Conservation (phyloP, 2,888 invertebrate genomes). For the Ornithoptera alexandrae region DNA sequence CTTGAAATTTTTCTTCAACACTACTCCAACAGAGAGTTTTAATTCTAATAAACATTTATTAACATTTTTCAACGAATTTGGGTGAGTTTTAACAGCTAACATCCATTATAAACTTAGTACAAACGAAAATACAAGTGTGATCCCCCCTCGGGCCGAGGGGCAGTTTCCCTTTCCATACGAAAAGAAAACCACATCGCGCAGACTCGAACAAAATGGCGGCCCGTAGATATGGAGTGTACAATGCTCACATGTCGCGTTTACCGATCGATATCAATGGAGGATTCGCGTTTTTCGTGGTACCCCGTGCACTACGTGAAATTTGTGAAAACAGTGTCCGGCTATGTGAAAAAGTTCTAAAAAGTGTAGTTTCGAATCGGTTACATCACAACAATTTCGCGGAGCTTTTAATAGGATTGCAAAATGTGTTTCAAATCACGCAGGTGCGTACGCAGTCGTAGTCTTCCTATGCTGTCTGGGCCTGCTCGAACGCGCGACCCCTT, state of each 20-base stretch:
- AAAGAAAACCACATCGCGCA: slow-evolving; percentile 80
- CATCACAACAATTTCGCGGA: slow-evolving; percentile 72
- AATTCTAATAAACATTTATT: slow-evolving; percentile 44
- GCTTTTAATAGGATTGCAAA: slow-evolving; percentile 70
- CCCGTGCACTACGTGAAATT: slow-evolving; percentile 66
- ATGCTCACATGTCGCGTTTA: slow-evolving; percentile 70
- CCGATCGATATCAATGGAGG: slow-evolving; percentile 84
- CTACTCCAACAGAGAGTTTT: slow-evolving; percentile 40
- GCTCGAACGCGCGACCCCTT: slow-evolving; percentile 85
- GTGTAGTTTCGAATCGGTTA: slow-evolving; percentile 74
- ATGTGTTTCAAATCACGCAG: slow-evolving; percentile 87
- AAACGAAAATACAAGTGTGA: slow-evolving; percentile 49
- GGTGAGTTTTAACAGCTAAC: slow-evolving; percentile 56
- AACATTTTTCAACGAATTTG: slow-evolving; percentile 43
- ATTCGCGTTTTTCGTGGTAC: slow-evolving; percentile 73
- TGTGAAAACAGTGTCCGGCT: slow-evolving; percentile 65
- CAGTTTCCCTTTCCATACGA: slow-evolving; percentile 75
- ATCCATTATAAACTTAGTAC: slow-evolving; percentile 39
- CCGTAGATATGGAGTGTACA: slow-evolving; percentile 75
- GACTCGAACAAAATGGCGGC: slow-evolving; percentile 85
- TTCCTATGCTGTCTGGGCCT: slow-evolving; percentile 92
- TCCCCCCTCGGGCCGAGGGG: slow-evolving; percentile 75
- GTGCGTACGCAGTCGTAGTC: slow-evolving; percentile 98
- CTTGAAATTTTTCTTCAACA: slow-evolving; percentile 65
- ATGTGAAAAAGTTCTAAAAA: slow-evolving; percentile 70